These are phyloP conservation scores for Phrynocephalus vlangalii DNA, from an alignment of 2,797 vertebrate species.

Conservation along the genomic window DNA sequence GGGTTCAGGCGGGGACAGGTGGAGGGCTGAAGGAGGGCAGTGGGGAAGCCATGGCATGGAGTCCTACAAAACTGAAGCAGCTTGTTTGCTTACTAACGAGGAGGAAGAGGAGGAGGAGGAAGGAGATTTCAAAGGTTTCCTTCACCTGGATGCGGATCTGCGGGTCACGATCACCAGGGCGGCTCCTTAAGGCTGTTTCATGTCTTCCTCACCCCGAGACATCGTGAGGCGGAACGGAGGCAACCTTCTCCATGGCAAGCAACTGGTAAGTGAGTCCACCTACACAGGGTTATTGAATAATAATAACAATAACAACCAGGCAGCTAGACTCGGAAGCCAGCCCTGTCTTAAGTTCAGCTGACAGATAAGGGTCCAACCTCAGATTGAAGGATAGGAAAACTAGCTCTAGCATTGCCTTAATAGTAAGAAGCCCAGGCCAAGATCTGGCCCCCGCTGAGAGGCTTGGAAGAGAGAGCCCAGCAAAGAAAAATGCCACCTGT, in stretches of 20 bases:
- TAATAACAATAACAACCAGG: background rate
- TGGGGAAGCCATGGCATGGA: too few relatives aligned
- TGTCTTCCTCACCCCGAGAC: slow-evolving; percentile 14
- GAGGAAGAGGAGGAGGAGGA: too few relatives aligned
- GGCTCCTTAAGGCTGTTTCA: slow-evolving; percentile 26
- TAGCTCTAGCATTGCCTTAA: too few relatives aligned
- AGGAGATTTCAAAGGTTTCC: slow-evolving; percentile 2
- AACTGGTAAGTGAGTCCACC: slow-evolving; percentile 12
- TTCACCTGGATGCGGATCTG: slow-evolving; percentile 39
- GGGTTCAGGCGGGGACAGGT: background rate
- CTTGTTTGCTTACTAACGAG: background rate
- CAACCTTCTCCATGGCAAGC: background rate
- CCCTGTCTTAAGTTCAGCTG: background rate
- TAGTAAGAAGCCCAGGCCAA: background rate
- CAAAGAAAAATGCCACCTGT: too few relatives aligned
- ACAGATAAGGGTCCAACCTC: background rate
- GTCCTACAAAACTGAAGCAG: background rate
- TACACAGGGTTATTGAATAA: slow-evolving; percentile 15
- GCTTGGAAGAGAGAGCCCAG: background rate
- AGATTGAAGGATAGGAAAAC: background rate
- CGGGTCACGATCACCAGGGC: slow-evolving; percentile 34
- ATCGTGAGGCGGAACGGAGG: rapidly evolving
- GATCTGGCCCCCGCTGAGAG: background rate
- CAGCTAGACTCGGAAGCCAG: background rate
- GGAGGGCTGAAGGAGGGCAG: too few relatives aligned